Base-by-base conservation (phyloP, 2,888 invertebrate genomes). In the Schizaphis graminum region DNA sequence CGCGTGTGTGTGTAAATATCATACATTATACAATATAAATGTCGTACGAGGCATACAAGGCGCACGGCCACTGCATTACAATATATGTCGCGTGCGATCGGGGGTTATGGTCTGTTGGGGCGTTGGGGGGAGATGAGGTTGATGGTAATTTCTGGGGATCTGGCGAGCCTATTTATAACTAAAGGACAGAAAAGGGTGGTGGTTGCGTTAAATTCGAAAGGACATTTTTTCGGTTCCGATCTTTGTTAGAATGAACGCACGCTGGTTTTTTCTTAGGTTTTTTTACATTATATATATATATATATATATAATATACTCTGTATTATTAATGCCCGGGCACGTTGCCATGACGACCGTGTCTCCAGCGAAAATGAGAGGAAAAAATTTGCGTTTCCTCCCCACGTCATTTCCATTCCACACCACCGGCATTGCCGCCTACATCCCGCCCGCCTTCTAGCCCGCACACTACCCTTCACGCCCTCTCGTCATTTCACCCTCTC, bases 301-400 rank as follows among this genome's bases (percentile, higher is more conserved):
- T 89, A 56, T 89, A 28, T 86, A n/a, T 90, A 35, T 49, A 90
- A 77, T 90, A 86, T 86, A 85, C 90, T 90, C 57, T 90, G 90
- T 90, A 94, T 94, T 94, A 94, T 94, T 94, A 94, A 94, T 94
- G 93, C 93, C 93, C 93, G 93, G 93, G 93, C 90, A 85, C 90
- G 93, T 94, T 94, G 85, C 93, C 90, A 94, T 85, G 90, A 56
- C 89, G 90, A 94, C 85, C 93, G 90, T 86, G 93, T 94, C 93
- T 90, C 93, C 93, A 61, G 93, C 90, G 90, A 94, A 94, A 94
- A 94, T 94, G 93, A 94, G 90, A 94, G 90, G 93, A 94, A 94
- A 94, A 93, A 94, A 94, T 94, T 94, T 94, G 93, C 93, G 93
- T 94, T 94, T 94, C 85, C 86, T 86, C 93, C 89, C 84, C 93